Base-by-base conservation (phyloP, 2,888 invertebrate genomes). In the Apodemia duryi region DNA sequence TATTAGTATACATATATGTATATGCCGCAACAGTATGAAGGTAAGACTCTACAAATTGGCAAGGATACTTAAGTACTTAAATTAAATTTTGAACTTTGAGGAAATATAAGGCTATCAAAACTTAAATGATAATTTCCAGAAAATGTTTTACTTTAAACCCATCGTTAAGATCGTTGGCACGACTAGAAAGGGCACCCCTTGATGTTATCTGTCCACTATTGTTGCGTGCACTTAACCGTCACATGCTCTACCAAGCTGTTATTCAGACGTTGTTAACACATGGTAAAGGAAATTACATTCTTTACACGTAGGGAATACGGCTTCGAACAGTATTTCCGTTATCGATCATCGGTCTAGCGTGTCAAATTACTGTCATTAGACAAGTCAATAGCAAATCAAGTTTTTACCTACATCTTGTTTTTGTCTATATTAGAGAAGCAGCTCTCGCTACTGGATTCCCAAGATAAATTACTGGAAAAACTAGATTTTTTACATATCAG, bases 261-360 rank as follows among this genome's bases (percentile, higher is more conserved):
- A 79, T 81, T 81, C 77, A 80, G 80, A 78, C 81, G 90, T 91
- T 91, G 91, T 91, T 91, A 91, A 89, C 91, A 91, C 88, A 84
- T 88, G 86, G 88, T 90, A 86, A 83, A 87, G 89, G 88, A 90
- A 91, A 91, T 89, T 88, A 90, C 87, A 84, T 88, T 88, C 86
- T 86, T 87, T 83, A 85, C 83, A 84, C 82, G 51, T 38, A 81
- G 79, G 81, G 82, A 78, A 79, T 77, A 75, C 77, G 75, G 79
- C 81, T 79, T 81, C 84, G 80, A 85, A 83, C 81, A 81, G 78
- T 77, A 80, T 83, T 85, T 87, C 84, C 85, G 86, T 85, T 88
- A 87, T 87, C 85, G 84, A 88, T 84, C 86, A 83, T 83, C 85
- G 76, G 77, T 83, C 77, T 81, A 80, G 77, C 88, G 80, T 84